Base-by-base conservation (phyloP, 2,888 invertebrate genomes). In the Drosophila paranaensis region DNA sequence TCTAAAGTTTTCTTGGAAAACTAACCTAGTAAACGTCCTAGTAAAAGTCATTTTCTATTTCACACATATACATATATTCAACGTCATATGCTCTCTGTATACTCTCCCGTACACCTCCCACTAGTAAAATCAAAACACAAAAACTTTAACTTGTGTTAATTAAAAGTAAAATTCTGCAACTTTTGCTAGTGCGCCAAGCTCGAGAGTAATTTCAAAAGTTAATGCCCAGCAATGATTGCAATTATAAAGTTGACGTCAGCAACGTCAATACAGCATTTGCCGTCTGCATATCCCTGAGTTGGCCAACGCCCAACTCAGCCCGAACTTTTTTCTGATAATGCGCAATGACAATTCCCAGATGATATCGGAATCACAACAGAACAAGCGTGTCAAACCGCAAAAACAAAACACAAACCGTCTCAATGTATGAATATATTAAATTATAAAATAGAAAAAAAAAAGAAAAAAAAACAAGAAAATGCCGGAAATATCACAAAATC, bases 341-440 rank as follows among this genome's bases (percentile, higher is more conserved):
- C 50, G 37, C 27, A 25, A 33, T 56, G 75, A 75, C 66, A 74
- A 45, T 60, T 40, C 60, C 50, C 71, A 63, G 84, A 82, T 82
- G 71, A 73, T 77, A 86, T 85, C 77, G 43, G 56, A 80, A 80
- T 82, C 61, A 67, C 51, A 79, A 65, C 88, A 89, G 82, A 74
- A 84, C 80, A 86, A 89, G 89, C 89, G 89, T 90, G 87, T 85
- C 90, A 84, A 89, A 90, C 79, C 81, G 76, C 77, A 86, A 78
- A 85, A 42, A 40, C 5, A 40, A 11, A 27, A 27, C 27, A 43
- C 20, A 45, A 25, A 16, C 42, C 10, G 16, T 10, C 42, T 42
- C 42, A 45, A 77, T 72, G 74, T 71, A 84, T 89, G 89, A 89
- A 89, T 90, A 90, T 81, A 90, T 90, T 90, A 89, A 82, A 79